phyloP scores from a whole-genome alignment of 2,113 vertebrate genomes.

The Engraulis encrasicolus region DNA sequence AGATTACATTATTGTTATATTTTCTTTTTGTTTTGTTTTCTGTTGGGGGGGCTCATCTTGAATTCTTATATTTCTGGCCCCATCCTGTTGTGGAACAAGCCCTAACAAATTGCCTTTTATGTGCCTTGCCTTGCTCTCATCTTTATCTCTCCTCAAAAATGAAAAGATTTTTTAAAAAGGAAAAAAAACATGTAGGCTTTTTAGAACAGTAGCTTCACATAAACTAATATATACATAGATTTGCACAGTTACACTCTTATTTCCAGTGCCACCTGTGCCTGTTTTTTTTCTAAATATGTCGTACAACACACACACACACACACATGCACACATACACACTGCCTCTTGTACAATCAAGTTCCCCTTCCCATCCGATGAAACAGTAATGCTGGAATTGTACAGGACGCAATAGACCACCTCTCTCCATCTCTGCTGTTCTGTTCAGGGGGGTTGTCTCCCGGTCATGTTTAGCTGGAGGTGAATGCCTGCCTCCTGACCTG shows the following conservation, averaged over 20 bases:
- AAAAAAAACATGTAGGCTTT: neutral
- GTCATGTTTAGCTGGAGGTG: conserved; percentile 1
- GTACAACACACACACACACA: conserved; percentile 36
- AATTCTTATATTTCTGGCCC: neutral
- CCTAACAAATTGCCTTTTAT: neutral
- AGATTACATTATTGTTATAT: neutral
- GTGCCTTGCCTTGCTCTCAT: neutral
- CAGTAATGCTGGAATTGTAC: conserved; percentile 25
- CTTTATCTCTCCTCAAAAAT: neutral
- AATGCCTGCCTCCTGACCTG: conserved; percentile 33
- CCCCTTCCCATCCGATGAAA: conserved; percentile 17
- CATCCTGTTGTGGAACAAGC: neutral
- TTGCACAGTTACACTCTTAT: neutral
- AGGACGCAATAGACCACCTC: neutral
- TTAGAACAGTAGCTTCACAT: neutral
- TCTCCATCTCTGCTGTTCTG: conserved; percentile 24
- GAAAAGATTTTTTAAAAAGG: neutral
- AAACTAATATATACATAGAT: neutral
- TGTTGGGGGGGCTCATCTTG: neutral
- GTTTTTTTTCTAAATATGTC: conserved; percentile 17
- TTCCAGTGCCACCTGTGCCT: conserved; percentile 49
- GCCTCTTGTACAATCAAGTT: conserved; percentile 46
- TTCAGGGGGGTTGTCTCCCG: conserved; percentile 9
- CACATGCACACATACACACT: conserved; percentile 24
- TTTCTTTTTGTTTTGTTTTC: neutral